Evolutionary conservation across 53 echinoderm and acorn worm genomes (phyloP), one percentile per base, ranked within the genome.

Genomic region (Temnopleurus reevesii): DNA sequence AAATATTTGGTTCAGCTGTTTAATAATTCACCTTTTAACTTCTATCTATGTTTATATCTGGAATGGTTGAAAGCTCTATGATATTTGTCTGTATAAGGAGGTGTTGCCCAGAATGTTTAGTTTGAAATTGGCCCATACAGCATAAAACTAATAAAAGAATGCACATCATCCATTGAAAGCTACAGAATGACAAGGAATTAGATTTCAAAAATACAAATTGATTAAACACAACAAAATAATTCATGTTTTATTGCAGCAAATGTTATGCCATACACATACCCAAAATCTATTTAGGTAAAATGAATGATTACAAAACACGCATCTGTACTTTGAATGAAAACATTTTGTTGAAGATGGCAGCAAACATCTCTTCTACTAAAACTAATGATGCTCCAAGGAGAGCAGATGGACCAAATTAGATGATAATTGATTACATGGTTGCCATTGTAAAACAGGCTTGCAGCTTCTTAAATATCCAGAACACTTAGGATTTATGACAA

Each of bases 241-340:
- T 77, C 46, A 45, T 38, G 41, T 47, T 77, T 77, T 77, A 77
- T 77, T 77, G 79, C 79, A 77, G 79, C 79, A 77, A 77, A 77
- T 28, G 8, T 49, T 77, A 47, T 46, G 79, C 79, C 45, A 77
- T 77, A 77, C 79, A 77, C 46, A 47, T 10, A 77, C 79, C 33
- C 66, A 35, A 66, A 66, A n/a, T 36, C 66, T 66, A 41, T 41
- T 66, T 66, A 7, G 66, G n/a, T 38, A 66, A 55, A 17, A 36
- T 41, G 21, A 36, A 36, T 66, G 4, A 19, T 66, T 66, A 5
- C 41, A 41, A 35, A 66, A 36, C 34, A 19, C 66, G 19, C 19
- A 10, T 33, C 34, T 59, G 38, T 66, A 6, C 41, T 4, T 12
- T 65, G 31, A 18, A 36, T 5, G n/a, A 8, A 65, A 65, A 65